Conservation (phyloP, 2,888 invertebrate genomes). For the Cantharis rustica region DNA sequence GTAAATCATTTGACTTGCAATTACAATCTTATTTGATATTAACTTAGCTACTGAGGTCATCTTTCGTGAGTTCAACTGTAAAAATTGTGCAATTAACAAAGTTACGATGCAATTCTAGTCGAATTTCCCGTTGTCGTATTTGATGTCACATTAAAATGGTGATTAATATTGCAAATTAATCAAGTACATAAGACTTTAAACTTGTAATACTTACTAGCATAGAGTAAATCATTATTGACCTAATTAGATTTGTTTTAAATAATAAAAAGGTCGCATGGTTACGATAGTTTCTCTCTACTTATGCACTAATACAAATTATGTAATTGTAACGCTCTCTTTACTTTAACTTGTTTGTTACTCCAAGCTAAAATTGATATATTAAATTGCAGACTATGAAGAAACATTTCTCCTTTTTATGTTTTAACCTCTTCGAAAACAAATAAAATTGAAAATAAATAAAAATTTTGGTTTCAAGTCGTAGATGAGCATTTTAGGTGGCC, state of each 20-base stretch:
- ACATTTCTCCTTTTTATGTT: background rate
- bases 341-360: background rate
- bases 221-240: slow-evolving; percentile 7
- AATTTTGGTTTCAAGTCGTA: background rate
- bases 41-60: background rate
- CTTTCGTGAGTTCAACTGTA: background rate
- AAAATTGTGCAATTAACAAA: background rate
- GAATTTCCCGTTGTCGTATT: background rate
- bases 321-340: slow-evolving; percentile 18
- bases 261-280: background rate
- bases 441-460: background rate
- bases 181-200: background rate
- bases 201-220: background rate
- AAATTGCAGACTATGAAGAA: background rate
- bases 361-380: background rate
- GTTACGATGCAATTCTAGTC: background rate
- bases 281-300: slow-evolving; percentile 5
- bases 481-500: background rate
- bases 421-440: background rate
- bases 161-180: background rate
- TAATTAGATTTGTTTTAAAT: slow-evolving; percentile 6
- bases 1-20: too few species aligned
- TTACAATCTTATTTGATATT: background rate
- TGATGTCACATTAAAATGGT: background rate
- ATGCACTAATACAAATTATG: background rate